Evolutionary conservation across 2,797 vertebrate species (phyloP).

Genomic region (Cuculus canorus): DNA sequence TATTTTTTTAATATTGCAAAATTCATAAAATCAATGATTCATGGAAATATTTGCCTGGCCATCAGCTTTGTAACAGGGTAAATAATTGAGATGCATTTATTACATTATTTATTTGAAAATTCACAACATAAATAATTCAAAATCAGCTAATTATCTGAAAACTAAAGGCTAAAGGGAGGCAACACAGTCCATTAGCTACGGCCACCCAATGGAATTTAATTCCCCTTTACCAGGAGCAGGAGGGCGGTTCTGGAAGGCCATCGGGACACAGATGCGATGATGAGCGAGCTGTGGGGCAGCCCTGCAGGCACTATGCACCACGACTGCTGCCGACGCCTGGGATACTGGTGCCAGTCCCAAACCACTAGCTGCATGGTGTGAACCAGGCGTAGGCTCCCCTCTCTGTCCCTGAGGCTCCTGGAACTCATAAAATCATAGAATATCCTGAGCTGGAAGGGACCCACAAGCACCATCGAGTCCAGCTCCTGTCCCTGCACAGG

Average conservation of each 20-base stretch:
- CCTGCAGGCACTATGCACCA: accelerated
- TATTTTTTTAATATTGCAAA: background rate
- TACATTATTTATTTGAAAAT: constrained; percentile 44
- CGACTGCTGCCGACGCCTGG: background rate
- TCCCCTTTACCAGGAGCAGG: background rate
- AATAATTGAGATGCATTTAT: constrained; percentile 47
- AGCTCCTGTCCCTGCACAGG: no score
- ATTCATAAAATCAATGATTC: constrained; percentile 30
- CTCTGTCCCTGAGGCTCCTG: accelerated
- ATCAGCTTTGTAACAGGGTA: constrained; percentile 16
- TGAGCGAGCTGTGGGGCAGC: background rate
- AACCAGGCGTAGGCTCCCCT: background rate
- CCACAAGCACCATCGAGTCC: no score
- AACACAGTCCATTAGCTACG: background rate
- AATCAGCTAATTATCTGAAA: constrained; percentile 25
- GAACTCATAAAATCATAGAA: no score
- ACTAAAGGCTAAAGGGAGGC: constrained; percentile 4
- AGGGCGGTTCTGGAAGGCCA: background rate
- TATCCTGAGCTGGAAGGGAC: no score
- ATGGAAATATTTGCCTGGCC: background rate
- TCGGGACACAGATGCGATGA: accelerated
- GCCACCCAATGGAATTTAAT: background rate
- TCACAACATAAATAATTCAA: constrained; percentile 39
- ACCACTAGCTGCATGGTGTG: accelerated
- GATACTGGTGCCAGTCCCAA: background rate